Base-by-base conservation (phyloP, 1,140 invertebrate genomes). In the Zaprionus gabonicus region DNA sequence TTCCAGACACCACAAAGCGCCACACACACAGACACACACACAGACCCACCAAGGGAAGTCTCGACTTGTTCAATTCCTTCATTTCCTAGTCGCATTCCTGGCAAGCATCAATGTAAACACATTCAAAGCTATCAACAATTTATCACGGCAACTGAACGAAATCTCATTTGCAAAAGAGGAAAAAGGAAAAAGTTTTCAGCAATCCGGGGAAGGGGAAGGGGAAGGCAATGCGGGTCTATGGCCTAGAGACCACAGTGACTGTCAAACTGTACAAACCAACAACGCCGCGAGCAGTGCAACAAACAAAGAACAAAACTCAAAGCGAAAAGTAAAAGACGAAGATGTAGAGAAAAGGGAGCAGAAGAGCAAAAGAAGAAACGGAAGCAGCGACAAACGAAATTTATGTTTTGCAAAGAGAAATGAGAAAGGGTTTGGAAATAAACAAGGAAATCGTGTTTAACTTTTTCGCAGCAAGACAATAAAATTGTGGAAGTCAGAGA, bases 121-220 rank as follows among this genome's bases (percentile, higher is more conserved):
- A 87, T 77, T 80, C 77, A 78, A 63, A 78, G 78, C 85, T 87
- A 87, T 87, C 85, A 87, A 87, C 85, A 84, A 87, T 87, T 90
- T 87, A 87, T 87, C 85, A 87, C 84, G 73, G 81, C 75, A 84
- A 84, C 67, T 90, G 78, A 90, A 81, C 74, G 63, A 87, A 87
- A 87, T 87, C 85, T 88, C 80, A 86, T 86, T 86, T 86, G 82
- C 78, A 78, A 84, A 84, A 76, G 57, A 49, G 51, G 46, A 71
- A 81, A 88, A 84, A 49, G 46, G 51, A 74, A 81, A 88, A 84
- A 80, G 56, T 85, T 85, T 69, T 65, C 13, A 57, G 56, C 59
- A 59, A 59, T 67, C 28, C 20, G 31, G 15, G 13, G 56, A 4
- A 15, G 31, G 25, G 9, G 12, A 2, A n/a, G 7, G 17, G 44